A percentile compares a stretch with the other conserved stretches of the same genome.
phyloP scores from a whole-genome alignment of 2,113 vertebrate genomes.

The Catagonus wagneri region DNA sequence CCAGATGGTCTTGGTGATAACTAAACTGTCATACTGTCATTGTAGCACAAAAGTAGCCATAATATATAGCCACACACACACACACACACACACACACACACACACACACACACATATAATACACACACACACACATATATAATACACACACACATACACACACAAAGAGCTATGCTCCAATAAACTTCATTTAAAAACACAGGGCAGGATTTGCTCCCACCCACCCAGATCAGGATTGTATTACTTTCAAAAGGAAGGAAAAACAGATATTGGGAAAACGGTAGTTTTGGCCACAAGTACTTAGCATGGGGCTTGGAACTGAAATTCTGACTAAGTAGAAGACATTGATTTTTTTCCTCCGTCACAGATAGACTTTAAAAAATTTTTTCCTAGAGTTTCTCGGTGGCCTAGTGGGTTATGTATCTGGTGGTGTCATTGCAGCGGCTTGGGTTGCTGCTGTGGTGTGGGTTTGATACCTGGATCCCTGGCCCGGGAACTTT shows the following conservation, averaged over 20 bases:
- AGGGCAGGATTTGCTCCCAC: background rate
- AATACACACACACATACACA: background rate
- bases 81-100: background rate
- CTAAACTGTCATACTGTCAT: background rate
- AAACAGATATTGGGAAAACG: background rate
- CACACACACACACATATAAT: background rate
- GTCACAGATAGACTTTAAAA: background rate
- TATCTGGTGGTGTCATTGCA: too few relatives aligned
- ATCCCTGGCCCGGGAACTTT: too few relatives aligned
- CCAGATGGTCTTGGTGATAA: background rate
- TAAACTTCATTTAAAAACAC: background rate
- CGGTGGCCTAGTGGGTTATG: too few relatives aligned
- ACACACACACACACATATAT: background rate
- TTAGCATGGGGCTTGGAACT: background rate
- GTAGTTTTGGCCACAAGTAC: background rate
- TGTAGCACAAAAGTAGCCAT: background rate
- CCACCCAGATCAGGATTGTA: background rate
- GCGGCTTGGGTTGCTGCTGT: too few relatives aligned
- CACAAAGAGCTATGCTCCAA: background rate
- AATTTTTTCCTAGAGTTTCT: background rate
- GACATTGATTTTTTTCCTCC: background rate
- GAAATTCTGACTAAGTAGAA: background rate
- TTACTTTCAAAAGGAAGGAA: constrained; percentile 26
- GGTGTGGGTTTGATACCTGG: too few relatives aligned
- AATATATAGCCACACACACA: background rate